These are phyloP conservation scores for Malaclemys terrapin DNA, from an alignment of 2,113 vertebrate species.

Conservation along the genomic window DNA sequence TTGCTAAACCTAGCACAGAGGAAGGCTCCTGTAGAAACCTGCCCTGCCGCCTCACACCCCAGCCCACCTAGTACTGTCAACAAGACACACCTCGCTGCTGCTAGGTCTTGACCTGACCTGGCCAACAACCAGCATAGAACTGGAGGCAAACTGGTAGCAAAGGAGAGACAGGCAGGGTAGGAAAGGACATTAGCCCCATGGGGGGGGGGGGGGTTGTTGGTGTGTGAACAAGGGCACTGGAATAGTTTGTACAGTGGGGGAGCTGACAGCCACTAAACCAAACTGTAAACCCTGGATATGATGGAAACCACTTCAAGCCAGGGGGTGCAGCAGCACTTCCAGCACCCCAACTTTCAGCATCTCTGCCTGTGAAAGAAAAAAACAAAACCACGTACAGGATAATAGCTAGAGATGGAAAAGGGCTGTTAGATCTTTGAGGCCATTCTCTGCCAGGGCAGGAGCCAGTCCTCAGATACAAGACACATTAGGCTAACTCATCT, in stretches of 20 bases:
- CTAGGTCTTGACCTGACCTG: neutral
- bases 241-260: no score
- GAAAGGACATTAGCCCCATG: neutral
- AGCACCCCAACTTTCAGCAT: no score
- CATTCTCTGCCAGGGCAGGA: neutral
- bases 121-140: neutral
- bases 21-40: neutral
- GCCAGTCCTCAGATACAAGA: neutral
- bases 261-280: no score
- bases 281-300: neutral
- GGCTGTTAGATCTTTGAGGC: neutral
- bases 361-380: neutral
- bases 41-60: neutral
- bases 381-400: neutral
- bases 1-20: neutral
- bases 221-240: neutral
- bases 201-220: neutral
- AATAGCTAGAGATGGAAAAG: neutral
- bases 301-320: no score
- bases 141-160: neutral
- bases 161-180: neutral
- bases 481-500: accelerated
- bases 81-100: neutral
- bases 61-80: neutral
- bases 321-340: no score